These are phyloP conservation scores for Caenorhabditis latens DNA, from an alignment of 1,140 invertebrate genomes.

Conservation along the genomic window DNA sequence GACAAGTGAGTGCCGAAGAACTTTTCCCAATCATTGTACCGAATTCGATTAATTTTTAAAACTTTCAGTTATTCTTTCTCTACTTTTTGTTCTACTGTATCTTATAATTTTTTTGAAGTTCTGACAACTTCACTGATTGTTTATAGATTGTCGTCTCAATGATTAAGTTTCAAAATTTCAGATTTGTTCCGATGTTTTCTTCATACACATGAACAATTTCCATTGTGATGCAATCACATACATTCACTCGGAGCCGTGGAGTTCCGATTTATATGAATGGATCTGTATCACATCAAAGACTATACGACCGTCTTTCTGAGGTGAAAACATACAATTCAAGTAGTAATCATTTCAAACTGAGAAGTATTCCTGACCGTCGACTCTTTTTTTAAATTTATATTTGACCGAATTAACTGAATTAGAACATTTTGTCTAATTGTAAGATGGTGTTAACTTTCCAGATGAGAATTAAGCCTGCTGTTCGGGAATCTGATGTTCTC, in stretches of 20 bases:
- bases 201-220: neutral
- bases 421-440: no score
- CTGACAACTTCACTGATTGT: neutral
- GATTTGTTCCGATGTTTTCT: neutral
- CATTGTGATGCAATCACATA: conserved; percentile 67
- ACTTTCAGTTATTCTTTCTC: neutral
- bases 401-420: no score
- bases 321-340: neutral
- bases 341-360: no score
- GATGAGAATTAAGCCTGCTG: no score
- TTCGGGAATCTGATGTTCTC: no score
- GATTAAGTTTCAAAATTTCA: neutral
- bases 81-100: neutral
- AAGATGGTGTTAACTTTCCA: no score
- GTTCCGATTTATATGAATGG: conserved; percentile 66
- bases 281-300: conserved; percentile 48
- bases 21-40: neutral
- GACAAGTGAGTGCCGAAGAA: conserved; percentile 36
- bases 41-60: conserved; percentile 51
- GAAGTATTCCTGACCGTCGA: no score
- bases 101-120: no score
- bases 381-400: no score
- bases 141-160: neutral
- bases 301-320: conserved; percentile 52
- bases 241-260: conserved; percentile 66